Evolutionary conservation across 2,888 invertebrate genomes (phyloP), one percentile per base, ranked within the genome.

Genomic region (Drosophila algonquin): DNA sequence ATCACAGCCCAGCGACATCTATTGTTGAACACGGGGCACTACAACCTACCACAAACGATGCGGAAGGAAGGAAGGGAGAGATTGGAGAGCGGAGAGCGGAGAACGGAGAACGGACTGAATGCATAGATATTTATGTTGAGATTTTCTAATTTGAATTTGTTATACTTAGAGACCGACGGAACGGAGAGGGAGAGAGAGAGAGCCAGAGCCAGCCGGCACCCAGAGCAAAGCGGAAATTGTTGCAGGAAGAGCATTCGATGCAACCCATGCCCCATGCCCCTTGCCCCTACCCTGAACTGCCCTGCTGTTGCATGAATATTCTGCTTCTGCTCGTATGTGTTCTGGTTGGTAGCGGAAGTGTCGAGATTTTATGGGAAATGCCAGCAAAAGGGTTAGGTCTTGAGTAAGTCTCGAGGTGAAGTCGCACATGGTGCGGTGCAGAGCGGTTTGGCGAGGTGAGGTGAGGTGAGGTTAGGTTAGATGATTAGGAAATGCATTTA

Each of bases 71-170:
- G 35, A 40, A 53, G 14, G n/a, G 30, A 27, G 54, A 47, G 40
- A 40, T 40, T 40, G 7, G 40, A 40, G 3, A 35, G 21, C 1
- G 50, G 56, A 4, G 69, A 68, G 52, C 40, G 6, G 48, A 47
- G 3, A 35, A 30, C 1, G 50, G 51, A 4, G 69, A 68, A 57
- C 40, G 6, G 40, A 40, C 40, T 40, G 40, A 40, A 40, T 84
- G 89, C 83, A 80, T 75, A 86, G 83, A 82, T 80, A 88, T 83
- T 83, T 88, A 83, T 83, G 83, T 75, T 77, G 69, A 76, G 83
- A 88, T 83, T 83, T 83, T 83, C 83, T 83, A 83, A 83, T 83
- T 83, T 83, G 83, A 83, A 88, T 83, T 83, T 88, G 83, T 88
- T 80, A 64, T 70, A 80, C 69, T 73, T 76, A 40, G 40, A n/a